Evolutionary conservation across 2,797 vertebrate species (phyloP).

Genomic region (Allobates femoralis): DNA sequence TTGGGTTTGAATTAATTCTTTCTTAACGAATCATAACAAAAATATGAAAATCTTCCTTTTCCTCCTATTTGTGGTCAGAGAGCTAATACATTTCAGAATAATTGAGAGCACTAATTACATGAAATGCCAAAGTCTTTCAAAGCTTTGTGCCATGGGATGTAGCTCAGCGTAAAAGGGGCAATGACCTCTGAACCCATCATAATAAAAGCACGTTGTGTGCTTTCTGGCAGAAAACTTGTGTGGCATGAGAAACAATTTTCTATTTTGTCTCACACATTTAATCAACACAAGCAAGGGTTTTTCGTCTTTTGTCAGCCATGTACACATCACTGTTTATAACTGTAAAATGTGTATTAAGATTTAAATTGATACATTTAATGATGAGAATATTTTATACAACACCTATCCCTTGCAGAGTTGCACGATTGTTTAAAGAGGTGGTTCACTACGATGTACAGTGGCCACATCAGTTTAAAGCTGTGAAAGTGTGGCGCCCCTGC

Average conservation of each 20-base stretch:
- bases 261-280: constrained; percentile 24
- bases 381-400: not conserved
- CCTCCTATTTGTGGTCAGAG: constrained; percentile 3
- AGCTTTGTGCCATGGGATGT: not conserved
- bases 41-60: constrained; percentile 3
- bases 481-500: too few relatives aligned
- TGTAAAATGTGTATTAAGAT: not conserved
- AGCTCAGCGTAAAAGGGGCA: constrained; percentile 19
- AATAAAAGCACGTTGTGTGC: constrained; percentile 35
- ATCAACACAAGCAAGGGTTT: constrained; percentile 3
- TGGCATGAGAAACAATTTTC: constrained; percentile 37
- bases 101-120: constrained; percentile 21
- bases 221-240: constrained; percentile 8
- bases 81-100: constrained; percentile 10
- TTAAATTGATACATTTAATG: not conserved
- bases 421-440: too few relatives aligned
- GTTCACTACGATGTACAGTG: too few relatives aligned
- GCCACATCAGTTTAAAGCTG: too few relatives aligned
- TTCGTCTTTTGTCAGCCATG: not conserved
- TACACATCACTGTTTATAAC: not conserved
- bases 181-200: constrained; percentile 40
- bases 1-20: not conserved
- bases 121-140: constrained; percentile 46
- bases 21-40: not conserved
- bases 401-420: too few relatives aligned